These are phyloP conservation scores for Tetragonula clypearis DNA, from an alignment of 1,140 invertebrate genomes.

Conservation along the genomic window DNA sequence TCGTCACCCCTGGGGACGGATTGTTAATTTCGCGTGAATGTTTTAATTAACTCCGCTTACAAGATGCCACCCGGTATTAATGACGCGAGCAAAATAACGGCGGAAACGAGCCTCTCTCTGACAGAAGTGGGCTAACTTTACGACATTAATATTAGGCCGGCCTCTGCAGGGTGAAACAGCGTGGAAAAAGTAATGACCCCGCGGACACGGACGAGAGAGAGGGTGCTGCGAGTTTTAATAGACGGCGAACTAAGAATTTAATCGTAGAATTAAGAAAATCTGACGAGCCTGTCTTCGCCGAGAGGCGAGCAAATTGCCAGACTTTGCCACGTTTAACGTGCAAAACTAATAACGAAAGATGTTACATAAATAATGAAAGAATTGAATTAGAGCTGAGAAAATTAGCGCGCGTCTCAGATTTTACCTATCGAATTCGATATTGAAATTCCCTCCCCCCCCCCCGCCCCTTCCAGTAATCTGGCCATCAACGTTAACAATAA, in stretches of 20 bases:
- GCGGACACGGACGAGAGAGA: neutral
- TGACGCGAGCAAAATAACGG: conserved; percentile 33
- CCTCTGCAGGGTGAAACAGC: conserved; percentile 21
- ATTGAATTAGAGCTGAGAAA: no score
- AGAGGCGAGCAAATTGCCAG: no score
- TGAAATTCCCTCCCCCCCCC: no score
- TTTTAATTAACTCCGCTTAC: conserved; percentile 42
- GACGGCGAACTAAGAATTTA: neutral
- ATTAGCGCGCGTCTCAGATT: no score
- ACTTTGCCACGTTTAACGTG: neutral
- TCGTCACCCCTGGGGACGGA: neutral
- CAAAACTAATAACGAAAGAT: neutral
- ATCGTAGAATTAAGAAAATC: conserved; percentile 42
- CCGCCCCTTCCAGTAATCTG: no score
- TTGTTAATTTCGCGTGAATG: conserved; percentile 41
- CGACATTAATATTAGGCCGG: conserved; percentile 44
- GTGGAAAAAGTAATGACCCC: conserved; percentile 40
- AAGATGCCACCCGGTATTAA: conserved; percentile 35
- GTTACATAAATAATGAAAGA: no score
- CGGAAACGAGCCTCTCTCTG: conserved; percentile 11
- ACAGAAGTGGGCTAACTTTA: conserved; percentile 52
- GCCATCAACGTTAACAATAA: neutral
- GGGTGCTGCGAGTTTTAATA: conserved; percentile 5
- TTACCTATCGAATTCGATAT: no score
- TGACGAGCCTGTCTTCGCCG: conserved; percentile 15